Percentiles rank a stretch among this genome's conserved stretches.
Conservation (phyloP, 2,888 invertebrate genomes). For the Caenorhabditis parvicauda region DNA sequence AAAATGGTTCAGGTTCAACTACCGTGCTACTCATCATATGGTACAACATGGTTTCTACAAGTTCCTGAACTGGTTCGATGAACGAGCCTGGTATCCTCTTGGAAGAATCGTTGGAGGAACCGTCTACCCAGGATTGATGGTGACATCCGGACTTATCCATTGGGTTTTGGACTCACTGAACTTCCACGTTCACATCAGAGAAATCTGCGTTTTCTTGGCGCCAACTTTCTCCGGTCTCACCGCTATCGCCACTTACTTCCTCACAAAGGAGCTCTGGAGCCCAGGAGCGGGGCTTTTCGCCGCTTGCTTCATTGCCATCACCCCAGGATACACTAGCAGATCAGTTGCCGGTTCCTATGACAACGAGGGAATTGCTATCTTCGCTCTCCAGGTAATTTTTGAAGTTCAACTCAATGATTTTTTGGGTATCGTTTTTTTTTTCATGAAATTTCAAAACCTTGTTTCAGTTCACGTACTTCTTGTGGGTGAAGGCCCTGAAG, state of each 20-base stretch:
- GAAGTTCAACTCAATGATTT: neutral
- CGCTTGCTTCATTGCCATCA: conserved; percentile 94
- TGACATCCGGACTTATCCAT: conserved; percentile 95
- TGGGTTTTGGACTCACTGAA: conserved; percentile 85
- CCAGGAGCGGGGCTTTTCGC: conserved; percentile 77
- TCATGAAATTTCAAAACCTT: too few species aligned
- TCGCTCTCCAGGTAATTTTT: conserved; percentile 75
- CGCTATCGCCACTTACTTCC: conserved; percentile 90
- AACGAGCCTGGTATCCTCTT: conserved; percentile 97
- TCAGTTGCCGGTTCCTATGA: conserved; percentile 99
- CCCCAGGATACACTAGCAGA: conserved; percentile 96
- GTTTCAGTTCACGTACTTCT: conserved; percentile 84
- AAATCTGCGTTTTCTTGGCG: conserved; percentile 88
- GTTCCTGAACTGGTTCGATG: conserved; percentile 99
- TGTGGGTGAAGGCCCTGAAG: conserved; percentile 97
- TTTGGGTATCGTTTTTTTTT: too few species aligned
- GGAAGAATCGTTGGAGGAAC: conserved; percentile 98
- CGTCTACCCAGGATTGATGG: conserved; percentile 97
- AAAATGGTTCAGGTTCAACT: conserved; percentile 86
- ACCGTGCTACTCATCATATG: conserved; percentile 97
- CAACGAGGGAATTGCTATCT: conserved; percentile 99
- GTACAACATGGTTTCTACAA: conserved; percentile 98
- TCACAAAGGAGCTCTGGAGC: conserved; percentile 73
- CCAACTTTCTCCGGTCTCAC: conserved; percentile 97
- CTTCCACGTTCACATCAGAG: conserved; percentile 87